Evolutionary conservation across 2,797 vertebrate genomes (phyloP).

Genomic region (Tragopan temminckii): DNA sequence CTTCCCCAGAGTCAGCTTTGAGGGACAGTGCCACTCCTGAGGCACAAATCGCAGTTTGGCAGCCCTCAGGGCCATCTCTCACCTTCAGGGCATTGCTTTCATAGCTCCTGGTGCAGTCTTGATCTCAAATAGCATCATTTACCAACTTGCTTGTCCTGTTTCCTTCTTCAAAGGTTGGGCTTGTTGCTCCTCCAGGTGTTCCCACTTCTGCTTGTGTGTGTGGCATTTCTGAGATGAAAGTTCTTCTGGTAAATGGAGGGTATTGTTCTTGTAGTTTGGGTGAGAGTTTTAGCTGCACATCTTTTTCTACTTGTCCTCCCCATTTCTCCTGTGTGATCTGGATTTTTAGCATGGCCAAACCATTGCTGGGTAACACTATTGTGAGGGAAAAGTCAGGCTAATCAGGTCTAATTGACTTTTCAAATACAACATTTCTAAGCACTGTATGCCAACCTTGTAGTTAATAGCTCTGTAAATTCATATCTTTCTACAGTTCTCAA

Average conservation of each 20-base stretch:
- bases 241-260: not conserved
- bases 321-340: not conserved
- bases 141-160: not conserved
- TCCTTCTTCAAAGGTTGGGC: not conserved
- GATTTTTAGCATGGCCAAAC: not conserved
- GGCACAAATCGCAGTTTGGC: not conserved
- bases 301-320: not conserved
- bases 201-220: fast-evolving
- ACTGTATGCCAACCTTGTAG: not conserved
- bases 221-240: not conserved
- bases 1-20: not conserved
- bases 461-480: not conserved
- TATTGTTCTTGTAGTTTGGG: not conserved
- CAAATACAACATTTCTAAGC: not conserved
- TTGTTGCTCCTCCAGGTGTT: not conserved
- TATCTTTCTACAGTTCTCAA: not conserved
- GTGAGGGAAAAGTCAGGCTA: not conserved
- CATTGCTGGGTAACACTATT: not conserved
- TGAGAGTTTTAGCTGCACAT: not conserved
- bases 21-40: not conserved
- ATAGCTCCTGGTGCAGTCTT: not conserved
- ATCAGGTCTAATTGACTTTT: not conserved
- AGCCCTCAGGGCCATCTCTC: not conserved
- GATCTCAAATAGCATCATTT: not conserved
- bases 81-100: fast-evolving